phyloP scores from a whole-genome alignment of 2,797 vertebrate genomes.

The Otus scops region DNA sequence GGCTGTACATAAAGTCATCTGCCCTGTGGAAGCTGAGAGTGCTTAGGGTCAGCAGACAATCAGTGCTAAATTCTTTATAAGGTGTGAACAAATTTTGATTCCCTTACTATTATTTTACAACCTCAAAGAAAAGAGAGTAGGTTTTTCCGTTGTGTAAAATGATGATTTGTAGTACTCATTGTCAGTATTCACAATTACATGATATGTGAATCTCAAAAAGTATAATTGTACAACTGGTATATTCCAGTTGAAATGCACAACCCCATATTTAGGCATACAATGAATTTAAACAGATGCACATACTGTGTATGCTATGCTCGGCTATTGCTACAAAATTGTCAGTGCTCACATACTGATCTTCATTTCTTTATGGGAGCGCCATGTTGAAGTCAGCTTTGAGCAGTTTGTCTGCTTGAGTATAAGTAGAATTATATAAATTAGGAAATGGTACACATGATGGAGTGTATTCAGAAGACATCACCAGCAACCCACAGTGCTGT shows the following conservation, averaged over 20 bases:
- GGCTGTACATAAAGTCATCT: not conserved
- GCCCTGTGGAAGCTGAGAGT: not conserved
- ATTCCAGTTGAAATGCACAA: not conserved
- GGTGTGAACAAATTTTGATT: not conserved
- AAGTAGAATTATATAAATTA: not conserved
- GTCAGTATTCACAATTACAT: not conserved
- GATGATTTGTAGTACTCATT: not conserved
- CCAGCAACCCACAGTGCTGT: not conserved
- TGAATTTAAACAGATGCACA: not conserved
- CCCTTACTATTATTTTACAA: not conserved
- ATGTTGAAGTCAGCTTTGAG: not conserved
- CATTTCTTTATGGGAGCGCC: not conserved
- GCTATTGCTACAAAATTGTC: not conserved
- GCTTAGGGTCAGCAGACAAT: not conserved
- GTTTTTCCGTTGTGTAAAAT: not conserved
- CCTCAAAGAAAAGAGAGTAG: not conserved
- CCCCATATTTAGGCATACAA: not conserved
- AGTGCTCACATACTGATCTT: not conserved
- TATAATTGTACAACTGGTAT: not conserved
- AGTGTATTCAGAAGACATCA: not conserved
- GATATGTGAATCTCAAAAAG: not conserved
- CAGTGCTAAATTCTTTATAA: not conserved
- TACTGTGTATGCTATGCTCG: not conserved
- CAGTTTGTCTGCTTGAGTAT: not conserved
- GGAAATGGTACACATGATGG: not conserved